These are phyloP conservation scores for Platorchestia sp. DNA, from an alignment of 1,140 invertebrate genomes.

Conservation along the genomic window DNA sequence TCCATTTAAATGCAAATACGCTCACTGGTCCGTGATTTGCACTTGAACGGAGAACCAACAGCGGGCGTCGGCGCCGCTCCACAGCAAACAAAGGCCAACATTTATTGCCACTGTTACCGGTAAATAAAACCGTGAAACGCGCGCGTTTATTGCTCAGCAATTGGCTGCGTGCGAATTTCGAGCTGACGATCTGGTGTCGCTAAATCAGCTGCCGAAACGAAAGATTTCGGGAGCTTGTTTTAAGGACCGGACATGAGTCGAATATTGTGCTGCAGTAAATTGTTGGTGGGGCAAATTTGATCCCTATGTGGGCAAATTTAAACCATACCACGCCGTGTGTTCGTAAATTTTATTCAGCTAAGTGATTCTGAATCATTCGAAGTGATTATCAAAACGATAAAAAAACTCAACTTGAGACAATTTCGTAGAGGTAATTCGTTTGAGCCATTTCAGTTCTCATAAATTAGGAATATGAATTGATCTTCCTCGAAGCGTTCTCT, in stretches of 20 bases:
- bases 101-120: neutral
- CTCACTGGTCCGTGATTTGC: neutral
- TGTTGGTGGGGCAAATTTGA: neutral
- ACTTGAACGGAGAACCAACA: constrained; percentile 35
- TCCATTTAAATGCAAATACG: constrained; percentile 52
- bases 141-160: neutral
- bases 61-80: neutral
- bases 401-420: too few species aligned
- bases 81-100: constrained; percentile 6
- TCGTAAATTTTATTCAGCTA: too few species aligned
- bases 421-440: too few species aligned
- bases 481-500: too few species aligned
- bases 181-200: neutral
- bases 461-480: too few species aligned
- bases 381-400: too few species aligned
- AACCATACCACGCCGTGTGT: too few species aligned
- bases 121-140: neutral
- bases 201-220: neutral
- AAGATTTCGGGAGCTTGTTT: neutral
- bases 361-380: too few species aligned
- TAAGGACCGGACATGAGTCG: neutral
- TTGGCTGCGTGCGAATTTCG: neutral
- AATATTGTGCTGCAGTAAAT: neutral
- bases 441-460: too few species aligned
- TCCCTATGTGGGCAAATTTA: neutral